Percentiles rank a stretch among this genome's conserved stretches.
Conservation (phyloP, 2,888 invertebrate genomes). For the Bursaphelenchus okinawaensis region DNA sequence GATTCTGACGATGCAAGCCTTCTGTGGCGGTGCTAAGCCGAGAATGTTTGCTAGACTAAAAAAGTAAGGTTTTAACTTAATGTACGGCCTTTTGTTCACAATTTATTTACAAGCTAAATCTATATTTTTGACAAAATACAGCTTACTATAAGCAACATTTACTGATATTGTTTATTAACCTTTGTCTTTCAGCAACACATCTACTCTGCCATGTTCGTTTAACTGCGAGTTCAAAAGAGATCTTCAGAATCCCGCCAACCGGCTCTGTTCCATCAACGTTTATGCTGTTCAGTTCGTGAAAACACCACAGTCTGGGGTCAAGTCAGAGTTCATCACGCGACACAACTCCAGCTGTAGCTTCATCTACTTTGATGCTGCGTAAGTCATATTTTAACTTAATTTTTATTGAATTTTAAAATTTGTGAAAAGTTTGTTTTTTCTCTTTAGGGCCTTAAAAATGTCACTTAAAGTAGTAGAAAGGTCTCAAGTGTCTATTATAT, state of each 20-base stretch:
- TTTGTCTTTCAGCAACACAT: not conserved
- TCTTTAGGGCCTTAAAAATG: no score
- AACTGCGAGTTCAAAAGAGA: conserved; percentile 47
- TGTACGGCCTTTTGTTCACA: no score
- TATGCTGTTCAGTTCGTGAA: conserved; percentile 21
- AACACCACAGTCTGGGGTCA: not conserved
- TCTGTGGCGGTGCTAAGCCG: conserved; percentile 32
- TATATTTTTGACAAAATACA: no score
- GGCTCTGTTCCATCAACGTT: conserved; percentile 21
- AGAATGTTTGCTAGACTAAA: conserved; percentile 41
- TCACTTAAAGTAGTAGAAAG: no score
- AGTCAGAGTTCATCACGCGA: conserved; percentile 46
- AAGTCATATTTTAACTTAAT: no score
- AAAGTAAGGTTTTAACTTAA: conserved; percentile 26
- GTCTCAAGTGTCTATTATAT: no score
- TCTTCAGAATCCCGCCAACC: conserved; percentile 15
- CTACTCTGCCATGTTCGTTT: conserved; percentile 42
- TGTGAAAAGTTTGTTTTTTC: no score
- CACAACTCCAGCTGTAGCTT: conserved; percentile 51
- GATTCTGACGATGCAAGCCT: conserved; percentile 32
- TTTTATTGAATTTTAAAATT: conserved; percentile 1
- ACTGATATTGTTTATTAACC: not conserved
- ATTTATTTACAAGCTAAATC: no score
- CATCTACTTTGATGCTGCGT: conserved; percentile 55
- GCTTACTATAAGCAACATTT: not conserved